Conservation (phyloP, 1,140 invertebrate species). For the Sipha flava region DNA sequence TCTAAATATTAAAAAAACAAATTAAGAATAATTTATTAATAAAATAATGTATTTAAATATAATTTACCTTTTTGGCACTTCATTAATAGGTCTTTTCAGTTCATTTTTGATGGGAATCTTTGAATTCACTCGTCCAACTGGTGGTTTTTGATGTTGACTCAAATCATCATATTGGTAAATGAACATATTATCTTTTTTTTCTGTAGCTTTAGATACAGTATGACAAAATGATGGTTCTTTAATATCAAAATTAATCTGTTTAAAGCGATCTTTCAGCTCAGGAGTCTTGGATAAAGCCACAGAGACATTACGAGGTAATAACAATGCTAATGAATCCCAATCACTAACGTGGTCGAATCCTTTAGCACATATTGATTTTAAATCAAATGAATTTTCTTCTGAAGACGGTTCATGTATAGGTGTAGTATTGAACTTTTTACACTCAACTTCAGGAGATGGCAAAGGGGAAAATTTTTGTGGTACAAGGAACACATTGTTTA, state of each 20-base stretch:
- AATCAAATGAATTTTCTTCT: conserved; percentile 20
- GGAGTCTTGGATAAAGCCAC: conserved; percentile 64
- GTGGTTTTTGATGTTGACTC: conserved; percentile 20
- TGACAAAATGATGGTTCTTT: conserved; percentile 24
- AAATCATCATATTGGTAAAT: conserved; percentile 26
- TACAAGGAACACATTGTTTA: conserved; percentile 54
- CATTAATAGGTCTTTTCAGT: background rate
- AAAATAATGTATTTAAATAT: background rate
- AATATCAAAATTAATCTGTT: background rate
- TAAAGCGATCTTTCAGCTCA: conserved; percentile 53
- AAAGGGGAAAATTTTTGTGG: conserved; percentile 45
- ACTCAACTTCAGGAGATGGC: conserved; percentile 34
- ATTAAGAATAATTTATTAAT: background rate
- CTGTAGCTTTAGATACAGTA: background rate
- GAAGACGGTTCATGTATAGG: conserved; percentile 5
- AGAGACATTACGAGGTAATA: conserved; percentile 72
- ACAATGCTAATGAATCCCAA: conserved; percentile 81
- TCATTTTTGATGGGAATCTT: conserved; percentile 25
- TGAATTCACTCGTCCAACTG: conserved; percentile 13
- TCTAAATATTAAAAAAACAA: background rate
- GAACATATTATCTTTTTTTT: conserved; percentile 12
- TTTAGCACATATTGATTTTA: conserved; percentile 31
- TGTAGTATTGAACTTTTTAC: conserved; percentile 14
- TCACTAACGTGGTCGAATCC: conserved; percentile 71
- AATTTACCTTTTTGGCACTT: conserved; percentile 21